These are phyloP conservation scores for Marasmarcha lunaedactyla DNA, from an alignment of 2,888 invertebrate species.

Conservation along the genomic window DNA sequence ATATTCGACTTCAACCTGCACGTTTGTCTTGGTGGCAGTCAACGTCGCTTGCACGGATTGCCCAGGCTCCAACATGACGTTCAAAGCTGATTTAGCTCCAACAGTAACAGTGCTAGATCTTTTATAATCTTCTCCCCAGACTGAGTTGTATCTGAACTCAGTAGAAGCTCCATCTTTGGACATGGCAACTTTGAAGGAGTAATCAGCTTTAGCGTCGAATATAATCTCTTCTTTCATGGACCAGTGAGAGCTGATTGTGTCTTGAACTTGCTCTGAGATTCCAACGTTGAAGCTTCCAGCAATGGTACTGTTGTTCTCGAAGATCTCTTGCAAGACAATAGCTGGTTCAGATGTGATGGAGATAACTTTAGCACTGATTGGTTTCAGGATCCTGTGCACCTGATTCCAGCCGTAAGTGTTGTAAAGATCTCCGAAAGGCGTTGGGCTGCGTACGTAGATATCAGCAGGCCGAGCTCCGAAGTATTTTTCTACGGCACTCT, in stretches of 20 bases:
- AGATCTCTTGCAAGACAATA: background rate
- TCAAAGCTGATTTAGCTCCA: constrained; percentile 6
- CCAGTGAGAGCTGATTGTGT: constrained; percentile 23
- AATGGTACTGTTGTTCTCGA: constrained; percentile 16
- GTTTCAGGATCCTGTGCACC: constrained; percentile 19
- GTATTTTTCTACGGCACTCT: constrained; percentile 17
- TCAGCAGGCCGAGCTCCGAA: constrained; percentile 21
- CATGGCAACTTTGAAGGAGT: background rate
- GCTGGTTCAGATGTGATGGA: background rate
- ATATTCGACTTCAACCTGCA: constrained; percentile 12
- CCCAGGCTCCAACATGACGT: constrained; percentile 11
- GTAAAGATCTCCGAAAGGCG: constrained; percentile 24
- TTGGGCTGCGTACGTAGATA: constrained; percentile 21
- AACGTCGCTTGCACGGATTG: constrained; percentile 9
- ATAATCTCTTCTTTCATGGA: constrained; percentile 11
- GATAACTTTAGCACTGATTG: constrained; percentile 18
- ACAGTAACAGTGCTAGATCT: constrained; percentile 7
- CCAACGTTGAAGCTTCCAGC: constrained; percentile 20
- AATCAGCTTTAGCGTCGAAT: background rate
- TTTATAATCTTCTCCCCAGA: background rate
- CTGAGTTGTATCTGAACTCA: too few species aligned
- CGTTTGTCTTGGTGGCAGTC: constrained; percentile 6
- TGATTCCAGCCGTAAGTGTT: constrained; percentile 20
- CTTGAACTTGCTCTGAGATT: constrained; percentile 19
- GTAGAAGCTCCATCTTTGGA: too few species aligned